These are phyloP conservation scores for Phortica variegata DNA, from an alignment of 1,140 invertebrate genomes.

Conservation along the genomic window DNA sequence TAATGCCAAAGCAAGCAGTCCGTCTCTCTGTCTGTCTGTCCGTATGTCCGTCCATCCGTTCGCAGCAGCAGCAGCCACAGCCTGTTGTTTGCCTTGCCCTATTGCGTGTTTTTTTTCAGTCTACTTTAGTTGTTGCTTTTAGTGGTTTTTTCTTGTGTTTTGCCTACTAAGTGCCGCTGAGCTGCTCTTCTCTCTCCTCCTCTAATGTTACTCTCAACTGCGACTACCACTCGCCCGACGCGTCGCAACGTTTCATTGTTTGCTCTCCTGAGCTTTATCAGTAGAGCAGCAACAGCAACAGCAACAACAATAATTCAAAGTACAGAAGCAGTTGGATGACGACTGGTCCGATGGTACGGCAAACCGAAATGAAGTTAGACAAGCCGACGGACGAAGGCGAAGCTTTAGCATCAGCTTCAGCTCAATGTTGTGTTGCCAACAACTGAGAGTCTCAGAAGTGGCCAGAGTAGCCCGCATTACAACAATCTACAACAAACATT, in stretches of 20 bases:
- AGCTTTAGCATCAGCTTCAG: too few relatives aligned
- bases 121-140: constrained; percentile 44
- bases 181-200: constrained; percentile 6
- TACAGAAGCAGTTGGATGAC: too few relatives aligned
- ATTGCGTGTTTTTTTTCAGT: constrained; percentile 54
- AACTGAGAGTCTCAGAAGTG: too few relatives aligned
- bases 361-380: too few relatives aligned
- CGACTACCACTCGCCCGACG: background rate
- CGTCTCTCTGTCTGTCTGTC: too few relatives aligned
- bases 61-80: constrained; percentile 12
- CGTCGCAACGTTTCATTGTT: background rate
- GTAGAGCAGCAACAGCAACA: constrained; percentile 2
- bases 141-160: constrained; percentile 36
- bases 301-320: background rate
- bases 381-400: too few relatives aligned
- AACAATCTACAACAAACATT: too few relatives aligned
- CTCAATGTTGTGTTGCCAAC: too few relatives aligned
- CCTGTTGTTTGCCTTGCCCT: constrained; percentile 53
- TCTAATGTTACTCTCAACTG: background rate
- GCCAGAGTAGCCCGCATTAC: too few relatives aligned
- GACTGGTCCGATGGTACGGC: too few relatives aligned
- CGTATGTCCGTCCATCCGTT: constrained; percentile 1
- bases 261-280: background rate
- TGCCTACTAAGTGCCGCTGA: constrained; percentile 17
- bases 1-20: constrained; percentile 8